Base-by-base conservation (phyloP, 2,888 invertebrate genomes). In the Smittia sp. region DNA sequence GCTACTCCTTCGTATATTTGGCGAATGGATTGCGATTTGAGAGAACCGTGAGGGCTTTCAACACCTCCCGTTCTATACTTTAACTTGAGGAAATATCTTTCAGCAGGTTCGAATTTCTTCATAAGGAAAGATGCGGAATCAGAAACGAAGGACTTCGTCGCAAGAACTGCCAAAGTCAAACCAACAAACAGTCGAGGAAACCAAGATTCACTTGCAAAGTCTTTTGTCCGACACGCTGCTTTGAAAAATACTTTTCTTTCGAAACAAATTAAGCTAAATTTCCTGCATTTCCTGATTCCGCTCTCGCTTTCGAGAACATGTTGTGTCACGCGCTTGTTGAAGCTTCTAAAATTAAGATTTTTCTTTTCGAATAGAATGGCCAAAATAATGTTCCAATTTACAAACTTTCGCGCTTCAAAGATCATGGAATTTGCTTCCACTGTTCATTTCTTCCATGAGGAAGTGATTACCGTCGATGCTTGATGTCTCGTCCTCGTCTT, bases 401-500 rank as follows among this genome's bases (percentile, higher is more conserved):
- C 15, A 13, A 18, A 58, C 3, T 20, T 22, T 18, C 22, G 58
- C 22, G 58, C 7, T 58, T 46, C 46, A 46, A 11, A 46, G 46
- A 3, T 46, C 46, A 15, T 46, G 46, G 46, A 46, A 46, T n/a
- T 46, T 46, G 2, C 46, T 46, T 3, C 46, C 22, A 13, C 22
- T 58, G 58, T 20, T 58, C 25, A 63, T 25, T 32, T 62, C 81
- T 79, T 25, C 76, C 74, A 75, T 75, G 25, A 75, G 69, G 73
- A 79, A 80, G 76, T 80, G 80, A 70, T 79, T 80, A 11, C 73
- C 58, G 20, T 80, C 80, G 76, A 79, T 78, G 74, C 80, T 80
- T 27, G 80, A 76, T 77, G 80, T 81, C 75, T 80, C 81, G 52
- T 78, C 79, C 74, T 82, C 82, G 32, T 73, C 75, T 15, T 74